Percentiles rank a stretch among this genome's conserved stretches.
Conservation (phyloP, 2,888 invertebrate genomes). For the Lithodes maja region DNA sequence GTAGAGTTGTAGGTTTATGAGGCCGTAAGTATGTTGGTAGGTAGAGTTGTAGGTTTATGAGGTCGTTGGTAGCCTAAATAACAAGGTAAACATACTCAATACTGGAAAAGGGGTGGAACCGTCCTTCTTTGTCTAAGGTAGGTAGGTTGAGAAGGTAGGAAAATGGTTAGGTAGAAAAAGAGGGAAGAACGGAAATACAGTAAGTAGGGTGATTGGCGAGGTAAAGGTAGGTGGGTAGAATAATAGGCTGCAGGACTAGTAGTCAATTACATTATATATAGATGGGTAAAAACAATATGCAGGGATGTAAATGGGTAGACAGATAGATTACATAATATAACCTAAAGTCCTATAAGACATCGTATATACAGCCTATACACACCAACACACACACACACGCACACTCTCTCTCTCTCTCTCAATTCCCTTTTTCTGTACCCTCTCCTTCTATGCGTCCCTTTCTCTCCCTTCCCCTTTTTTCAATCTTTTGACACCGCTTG, state of each 20-base stretch:
- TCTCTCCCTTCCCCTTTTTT: not conserved
- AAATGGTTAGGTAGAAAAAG: not conserved
- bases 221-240: not conserved
- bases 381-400: too few species aligned
- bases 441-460: not conserved
- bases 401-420: constrained; percentile 1
- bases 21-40: not conserved
- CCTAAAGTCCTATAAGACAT: too few species aligned
- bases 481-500: not conserved
- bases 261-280: not conserved
- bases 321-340: too few species aligned
- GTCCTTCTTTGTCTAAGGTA: not conserved
- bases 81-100: too few species aligned
- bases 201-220: not conserved
- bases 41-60: not conserved
- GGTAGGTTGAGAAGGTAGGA: not conserved
- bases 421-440: not conserved
- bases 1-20: not conserved
- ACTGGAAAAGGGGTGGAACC: too few species aligned
- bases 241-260: not conserved
- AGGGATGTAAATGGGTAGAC: not conserved
- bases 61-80: too few species aligned
- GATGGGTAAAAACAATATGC: not conserved
- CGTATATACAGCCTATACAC: too few species aligned
- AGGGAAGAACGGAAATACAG: not conserved